Evolutionary conservation across 2,797 vertebrate species (phyloP), one percentile per base, ranked within the genome.

Genomic region (Lerista edwardsae): DNA sequence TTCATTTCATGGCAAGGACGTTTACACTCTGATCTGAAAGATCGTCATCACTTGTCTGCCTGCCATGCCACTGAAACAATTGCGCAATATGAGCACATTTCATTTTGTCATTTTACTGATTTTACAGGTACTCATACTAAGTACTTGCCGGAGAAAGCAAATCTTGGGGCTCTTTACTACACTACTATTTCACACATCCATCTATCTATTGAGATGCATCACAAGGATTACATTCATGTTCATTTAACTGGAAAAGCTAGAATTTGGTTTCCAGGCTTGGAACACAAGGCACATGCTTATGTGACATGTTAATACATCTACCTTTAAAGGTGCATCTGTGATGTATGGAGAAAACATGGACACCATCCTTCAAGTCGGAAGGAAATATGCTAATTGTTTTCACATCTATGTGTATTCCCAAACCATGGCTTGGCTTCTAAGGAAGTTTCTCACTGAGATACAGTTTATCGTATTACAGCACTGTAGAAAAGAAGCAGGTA

Each of bases 351-450:
- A 67, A 75, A 78, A 36, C 3, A 36, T 17, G 23, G 51, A 21
- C 12, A 23, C 34, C 9, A 44, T 57, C 73, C 9, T 39, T 75
- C 15, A 36, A 87, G 87, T 81, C 0, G 2, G 1, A 4, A 84
- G n/a, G 39, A 51, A 80, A 75, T 69, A 34, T 65, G 84, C 36
- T 44, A n/a, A 29, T 81, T 62, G 34, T 11, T 5, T 86, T 80
- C 67, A 51, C 80, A 80, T 84, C 82, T 62, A 8, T 3, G 27
- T 11, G 85, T 76, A 71, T 74, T 61, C 65, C 2, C 31, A 88
- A 82, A 85, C 25, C 83, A 73, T 25, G 41, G 62, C 41, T 83
- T 84, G 77, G 59, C 79, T 87, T 88, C 84, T 51, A 80, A 59
- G 83, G 78, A 89, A 75, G 61, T 0, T 27, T 0, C 55, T 27